Conservation (phyloP, 2,113 vertebrate genomes). For the Marmota monax region DNA sequence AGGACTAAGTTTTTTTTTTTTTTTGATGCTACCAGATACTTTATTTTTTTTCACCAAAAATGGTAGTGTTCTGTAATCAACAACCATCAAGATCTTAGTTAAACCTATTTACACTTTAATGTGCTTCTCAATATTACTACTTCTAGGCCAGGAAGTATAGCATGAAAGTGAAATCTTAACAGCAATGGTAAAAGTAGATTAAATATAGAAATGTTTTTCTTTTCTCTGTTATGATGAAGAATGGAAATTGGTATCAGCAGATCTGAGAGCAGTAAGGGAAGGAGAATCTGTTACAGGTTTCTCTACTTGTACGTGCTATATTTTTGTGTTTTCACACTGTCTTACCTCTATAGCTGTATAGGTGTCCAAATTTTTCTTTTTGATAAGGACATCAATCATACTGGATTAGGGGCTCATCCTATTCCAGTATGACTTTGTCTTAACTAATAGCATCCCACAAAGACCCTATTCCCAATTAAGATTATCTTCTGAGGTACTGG, state of each 20-base stretch:
- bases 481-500: background rate
- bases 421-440: too few species aligned
- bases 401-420: background rate
- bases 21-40: background rate
- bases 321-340: background rate
- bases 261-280: background rate
- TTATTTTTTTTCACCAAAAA: background rate
- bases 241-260: background rate
- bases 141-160: slow-evolving; percentile 19
- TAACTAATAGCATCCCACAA: background rate
- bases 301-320: background rate
- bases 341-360: background rate
- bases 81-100: background rate
- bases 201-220: slow-evolving; percentile 33
- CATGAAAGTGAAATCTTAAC: slow-evolving; percentile 20
- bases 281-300: background rate
- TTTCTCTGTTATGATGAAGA: slow-evolving; percentile 9
- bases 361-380: background rate
- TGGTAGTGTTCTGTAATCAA: background rate
- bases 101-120: slow-evolving; percentile 11
- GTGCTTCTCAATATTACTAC: slow-evolving; percentile 19
- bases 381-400: background rate
- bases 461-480: background rate
- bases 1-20: background rate
- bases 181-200: slow-evolving; percentile 8